These are phyloP conservation scores for Rhabdornis inornatus DNA, from an alignment of 2,113 vertebrate genomes.

Conservation along the genomic window DNA sequence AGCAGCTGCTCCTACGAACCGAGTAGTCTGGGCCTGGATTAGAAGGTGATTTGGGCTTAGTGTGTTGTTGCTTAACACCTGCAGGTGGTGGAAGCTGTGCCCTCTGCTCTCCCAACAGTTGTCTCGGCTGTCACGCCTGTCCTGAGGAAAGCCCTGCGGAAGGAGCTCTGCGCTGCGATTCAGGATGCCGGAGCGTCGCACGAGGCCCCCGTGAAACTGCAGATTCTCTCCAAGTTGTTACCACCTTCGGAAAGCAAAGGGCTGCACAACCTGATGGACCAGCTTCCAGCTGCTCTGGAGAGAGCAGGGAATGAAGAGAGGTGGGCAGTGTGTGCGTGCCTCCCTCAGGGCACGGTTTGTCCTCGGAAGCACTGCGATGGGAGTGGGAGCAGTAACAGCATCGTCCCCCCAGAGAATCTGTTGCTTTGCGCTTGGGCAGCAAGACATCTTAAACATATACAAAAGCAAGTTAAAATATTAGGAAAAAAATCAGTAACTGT, in stretches of 20 bases:
- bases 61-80: background rate
- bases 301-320: constrained; percentile 66
- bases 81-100: background rate
- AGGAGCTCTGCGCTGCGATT: constrained; percentile 66
- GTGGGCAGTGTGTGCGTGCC: constrained; percentile 58
- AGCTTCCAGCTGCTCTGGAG: constrained; percentile 76
- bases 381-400: background rate
- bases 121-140: constrained; percentile 62
- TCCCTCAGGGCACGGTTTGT: background rate
- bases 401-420: background rate
- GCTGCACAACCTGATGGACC: constrained; percentile 61
- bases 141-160: constrained; percentile 78
- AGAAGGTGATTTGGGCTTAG: background rate
- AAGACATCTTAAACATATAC: background rate
- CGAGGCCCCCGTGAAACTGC: constrained; percentile 6
- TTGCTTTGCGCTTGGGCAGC: background rate
- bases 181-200: background rate
- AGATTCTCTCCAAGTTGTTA: constrained; percentile 77
- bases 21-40: background rate
- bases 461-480: background rate
- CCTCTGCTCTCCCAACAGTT: constrained; percentile 67
- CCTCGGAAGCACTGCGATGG: background rate
- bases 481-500: background rate
- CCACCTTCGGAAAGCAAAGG: constrained; percentile 63
- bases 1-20: background rate